A percentile compares a stretch with the other conserved stretches of the same genome.
Conservation (phyloP, 2,113 vertebrate species). For the Vicugna pacos region DNA sequence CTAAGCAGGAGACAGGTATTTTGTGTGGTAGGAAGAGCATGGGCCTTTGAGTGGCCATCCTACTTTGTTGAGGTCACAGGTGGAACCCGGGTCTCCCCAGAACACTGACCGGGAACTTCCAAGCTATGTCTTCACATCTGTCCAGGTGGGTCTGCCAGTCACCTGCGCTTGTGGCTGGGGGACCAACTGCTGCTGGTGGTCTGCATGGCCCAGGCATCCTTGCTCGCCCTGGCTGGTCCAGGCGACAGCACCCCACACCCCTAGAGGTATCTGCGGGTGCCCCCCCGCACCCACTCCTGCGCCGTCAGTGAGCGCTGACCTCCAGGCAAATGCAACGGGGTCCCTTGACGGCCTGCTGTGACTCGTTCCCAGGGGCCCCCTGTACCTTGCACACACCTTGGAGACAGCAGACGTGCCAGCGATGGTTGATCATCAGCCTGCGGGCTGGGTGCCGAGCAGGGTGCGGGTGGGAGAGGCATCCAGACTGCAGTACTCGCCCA, state of each 20-base stretch:
- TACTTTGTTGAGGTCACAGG: accelerated
- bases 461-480: neutral
- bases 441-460: accelerated
- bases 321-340: accelerated
- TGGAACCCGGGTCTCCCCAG: accelerated
- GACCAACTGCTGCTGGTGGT: accelerated
- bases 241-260: too few species aligned
- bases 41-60: neutral
- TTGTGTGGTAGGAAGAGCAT: accelerated
- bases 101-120: accelerated
- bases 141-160: accelerated
- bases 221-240: neutral
- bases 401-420: neutral
- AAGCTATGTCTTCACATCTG: neutral
- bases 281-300: accelerated
- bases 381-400: neutral
- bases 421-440: accelerated
- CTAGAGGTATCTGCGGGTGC: neutral
- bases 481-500: accelerated
- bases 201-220: neutral
- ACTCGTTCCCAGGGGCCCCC: neutral
- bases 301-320: accelerated
- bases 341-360: neutral
- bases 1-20: too few species aligned
- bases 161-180: accelerated